phyloP scores from a whole-genome alignment of 2,797 vertebrate species.

The Nannoperca australis region DNA sequence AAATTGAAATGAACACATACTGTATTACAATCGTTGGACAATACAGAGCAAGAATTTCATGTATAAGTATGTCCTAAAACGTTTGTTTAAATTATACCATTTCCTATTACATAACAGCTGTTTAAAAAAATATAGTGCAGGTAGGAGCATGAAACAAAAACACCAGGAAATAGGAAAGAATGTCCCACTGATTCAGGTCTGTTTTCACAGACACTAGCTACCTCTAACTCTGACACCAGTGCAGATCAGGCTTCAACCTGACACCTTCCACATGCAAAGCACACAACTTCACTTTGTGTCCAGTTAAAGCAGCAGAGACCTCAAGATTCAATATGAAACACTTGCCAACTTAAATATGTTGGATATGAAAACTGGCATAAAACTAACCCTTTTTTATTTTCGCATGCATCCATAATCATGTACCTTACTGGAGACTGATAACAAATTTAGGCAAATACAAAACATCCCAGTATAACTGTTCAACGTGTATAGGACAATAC shows the following conservation, averaged over 20 bases:
- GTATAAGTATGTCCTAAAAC: not conserved
- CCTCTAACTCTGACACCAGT: constrained; percentile 8
- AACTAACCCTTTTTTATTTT: not conserved
- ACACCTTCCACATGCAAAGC: not conserved
- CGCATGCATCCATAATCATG: not conserved
- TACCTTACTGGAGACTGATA: not conserved
- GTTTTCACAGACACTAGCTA: constrained; percentile 11
- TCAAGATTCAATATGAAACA: not conserved
- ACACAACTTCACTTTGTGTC: not conserved
- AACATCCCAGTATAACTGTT: constrained; percentile 8
- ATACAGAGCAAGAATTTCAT: not conserved
- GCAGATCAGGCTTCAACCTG: constrained; percentile 11
- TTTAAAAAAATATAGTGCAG: constrained; percentile 9
- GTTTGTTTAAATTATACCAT: not conserved
- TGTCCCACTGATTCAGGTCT: constrained; percentile 9
- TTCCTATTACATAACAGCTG: constrained; percentile 5
- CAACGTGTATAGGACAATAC: not conserved
- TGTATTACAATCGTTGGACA: not conserved
- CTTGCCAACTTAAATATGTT: not conserved
- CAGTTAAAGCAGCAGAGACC: not conserved
- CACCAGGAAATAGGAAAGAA: constrained; percentile 30
- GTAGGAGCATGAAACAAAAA: constrained; percentile 28
- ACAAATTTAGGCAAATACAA: not conserved
- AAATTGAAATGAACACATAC: not conserved
- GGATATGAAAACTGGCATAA: constrained; percentile 4